Evolutionary conservation across 1,140 invertebrate genomes (phyloP).

Genomic region (Seison nebaliae): DNA sequence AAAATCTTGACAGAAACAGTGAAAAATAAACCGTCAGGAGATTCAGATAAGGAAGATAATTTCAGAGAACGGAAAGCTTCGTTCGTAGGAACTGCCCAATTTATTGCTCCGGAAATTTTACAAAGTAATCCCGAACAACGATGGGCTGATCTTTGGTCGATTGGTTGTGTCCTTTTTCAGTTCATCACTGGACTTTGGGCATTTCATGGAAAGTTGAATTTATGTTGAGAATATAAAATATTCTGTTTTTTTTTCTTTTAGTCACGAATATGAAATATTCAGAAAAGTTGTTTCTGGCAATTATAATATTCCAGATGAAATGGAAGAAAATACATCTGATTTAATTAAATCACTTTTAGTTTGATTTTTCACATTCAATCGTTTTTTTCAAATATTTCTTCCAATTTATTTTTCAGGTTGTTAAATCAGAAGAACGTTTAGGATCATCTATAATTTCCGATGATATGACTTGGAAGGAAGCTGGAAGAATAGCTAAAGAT

Average conservation of each 20-base stretch:
- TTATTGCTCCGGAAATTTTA: conserved; percentile 79
- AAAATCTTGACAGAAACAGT: conserved; percentile 41
- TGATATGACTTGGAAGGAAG: too few species aligned
- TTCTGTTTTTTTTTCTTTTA: conserved; percentile 19
- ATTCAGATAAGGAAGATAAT: neutral
- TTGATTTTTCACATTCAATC: too few species aligned
- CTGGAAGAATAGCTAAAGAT: too few species aligned
- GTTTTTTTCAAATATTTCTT: too few species aligned
- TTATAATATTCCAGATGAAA: conserved; percentile 69
- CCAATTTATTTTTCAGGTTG: too few species aligned
- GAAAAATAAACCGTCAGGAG: conserved; percentile 12
- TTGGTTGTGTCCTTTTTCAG: conserved; percentile 87
- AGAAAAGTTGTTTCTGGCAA: conserved; percentile 71
- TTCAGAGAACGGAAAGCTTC: conserved; percentile 36
- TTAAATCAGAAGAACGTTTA: too few species aligned
- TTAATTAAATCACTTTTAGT: conserved; percentile 59
- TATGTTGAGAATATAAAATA: neutral
- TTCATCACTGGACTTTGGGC: conserved; percentile 73
- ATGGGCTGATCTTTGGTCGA: conserved; percentile 73
- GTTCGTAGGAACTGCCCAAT: conserved; percentile 95
- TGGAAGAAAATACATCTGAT: conserved; percentile 51
- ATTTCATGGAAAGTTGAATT: conserved; percentile 43
- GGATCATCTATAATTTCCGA: too few species aligned
- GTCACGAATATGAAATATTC: conserved; percentile 82
- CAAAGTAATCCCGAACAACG: conserved; percentile 45